These are phyloP conservation scores for Nebria brevicollis DNA, from an alignment of 2,888 invertebrate species.

Conservation along the genomic window DNA sequence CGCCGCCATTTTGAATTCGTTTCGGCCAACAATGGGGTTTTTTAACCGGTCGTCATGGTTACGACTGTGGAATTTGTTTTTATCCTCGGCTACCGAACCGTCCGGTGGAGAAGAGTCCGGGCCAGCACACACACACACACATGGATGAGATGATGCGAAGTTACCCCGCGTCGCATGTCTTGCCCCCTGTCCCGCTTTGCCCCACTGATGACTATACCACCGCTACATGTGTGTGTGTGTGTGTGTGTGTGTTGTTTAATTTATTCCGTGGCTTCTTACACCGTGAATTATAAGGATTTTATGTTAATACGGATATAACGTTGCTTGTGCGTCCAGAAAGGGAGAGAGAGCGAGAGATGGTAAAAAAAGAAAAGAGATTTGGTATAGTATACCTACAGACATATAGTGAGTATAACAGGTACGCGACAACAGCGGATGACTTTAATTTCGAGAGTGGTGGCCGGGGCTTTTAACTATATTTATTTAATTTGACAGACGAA, in stretches of 20 bases:
- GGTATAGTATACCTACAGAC: background rate
- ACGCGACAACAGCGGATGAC: slow-evolving; percentile 20
- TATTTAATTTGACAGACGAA: slow-evolving; percentile 44
- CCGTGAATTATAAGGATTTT: slow-evolving; percentile 47
- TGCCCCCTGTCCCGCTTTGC: slow-evolving; percentile 12
- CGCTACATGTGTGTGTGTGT: background rate
- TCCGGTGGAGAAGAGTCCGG: background rate
- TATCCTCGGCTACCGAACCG: slow-evolving; percentile 36
- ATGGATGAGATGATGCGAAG: background rate
- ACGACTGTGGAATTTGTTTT: slow-evolving; percentile 47
- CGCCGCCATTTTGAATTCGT: slow-evolving; percentile 61
- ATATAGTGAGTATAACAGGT: too few relatives aligned
- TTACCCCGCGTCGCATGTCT: slow-evolving; percentile 14
- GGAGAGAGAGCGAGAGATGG: background rate
- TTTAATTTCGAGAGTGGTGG: slow-evolving; percentile 41
- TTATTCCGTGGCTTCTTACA: slow-evolving; percentile 45
- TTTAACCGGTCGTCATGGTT: slow-evolving; percentile 46
- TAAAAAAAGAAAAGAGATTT: background rate
- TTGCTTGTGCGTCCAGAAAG: background rate
- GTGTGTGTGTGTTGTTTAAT: slow-evolving; percentile 29
- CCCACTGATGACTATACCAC: slow-evolving; percentile 11
- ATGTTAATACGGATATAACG: slow-evolving; percentile 41
- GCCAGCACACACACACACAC: background rate
- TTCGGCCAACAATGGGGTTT: slow-evolving; percentile 59
- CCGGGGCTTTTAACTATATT: slow-evolving; percentile 42